These are phyloP conservation scores for Pseudocheirus occidentalis DNA, from an alignment of 2,797 vertebrate genomes.

Conservation along the genomic window DNA sequence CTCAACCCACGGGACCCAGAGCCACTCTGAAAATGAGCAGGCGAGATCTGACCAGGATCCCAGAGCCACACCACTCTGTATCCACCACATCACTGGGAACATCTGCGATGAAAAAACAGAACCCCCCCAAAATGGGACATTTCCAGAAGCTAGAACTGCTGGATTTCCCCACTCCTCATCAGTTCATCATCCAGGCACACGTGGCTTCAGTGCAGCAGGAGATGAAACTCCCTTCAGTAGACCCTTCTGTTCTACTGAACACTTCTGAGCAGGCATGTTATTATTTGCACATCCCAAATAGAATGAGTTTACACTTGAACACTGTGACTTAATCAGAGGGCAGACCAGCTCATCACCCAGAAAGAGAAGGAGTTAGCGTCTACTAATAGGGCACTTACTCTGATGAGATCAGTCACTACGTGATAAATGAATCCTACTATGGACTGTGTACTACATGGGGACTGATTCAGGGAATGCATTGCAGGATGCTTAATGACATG, in stretches of 20 bases:
- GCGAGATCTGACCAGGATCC: not conserved
- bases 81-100: not conserved
- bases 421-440: constrained; percentile 61
- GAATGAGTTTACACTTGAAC: constrained; percentile 51
- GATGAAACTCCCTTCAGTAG: constrained; percentile 48
- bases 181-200: constrained; percentile 23
- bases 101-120: too few relatives aligned
- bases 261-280: not conserved
- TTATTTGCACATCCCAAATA: constrained; percentile 59
- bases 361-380: constrained; percentile 45
- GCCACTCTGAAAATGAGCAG: not conserved
- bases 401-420: constrained; percentile 34
- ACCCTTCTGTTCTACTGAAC: constrained; percentile 45
- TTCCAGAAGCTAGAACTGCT: constrained; percentile 44
- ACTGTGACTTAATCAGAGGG: constrained; percentile 50
- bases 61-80: not conserved
- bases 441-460: constrained; percentile 25
- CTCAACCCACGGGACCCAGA: not conserved
- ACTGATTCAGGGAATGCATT: constrained; percentile 50
- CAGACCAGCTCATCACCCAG: constrained; percentile 26
- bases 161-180: constrained; percentile 22
- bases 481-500: constrained; percentile 31
- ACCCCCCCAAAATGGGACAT: not conserved
- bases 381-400: constrained; percentile 45
- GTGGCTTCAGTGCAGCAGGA: not conserved